Evolutionary conservation across 2,888 invertebrate species (phyloP).

Genomic region (Rugalucina vietnamica): DNA sequence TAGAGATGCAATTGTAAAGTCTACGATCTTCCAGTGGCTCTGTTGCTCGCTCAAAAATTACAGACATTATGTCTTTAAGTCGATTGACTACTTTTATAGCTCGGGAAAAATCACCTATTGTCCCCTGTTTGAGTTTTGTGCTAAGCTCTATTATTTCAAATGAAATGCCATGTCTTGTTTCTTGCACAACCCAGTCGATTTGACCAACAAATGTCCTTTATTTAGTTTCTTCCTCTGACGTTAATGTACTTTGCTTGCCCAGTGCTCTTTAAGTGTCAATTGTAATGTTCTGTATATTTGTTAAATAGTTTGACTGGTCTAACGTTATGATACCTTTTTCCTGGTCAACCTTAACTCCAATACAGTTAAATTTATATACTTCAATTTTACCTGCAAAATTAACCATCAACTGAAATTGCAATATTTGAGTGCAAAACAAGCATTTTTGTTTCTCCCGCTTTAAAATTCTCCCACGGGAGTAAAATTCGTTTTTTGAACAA

Average conservation of each 20-base stretch:
- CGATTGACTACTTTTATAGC: slow-evolving; percentile 20
- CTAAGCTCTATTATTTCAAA: slow-evolving; percentile 49
- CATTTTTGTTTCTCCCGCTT: too few species aligned
- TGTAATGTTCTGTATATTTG: background rate
- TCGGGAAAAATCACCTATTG: slow-evolving; percentile 21
- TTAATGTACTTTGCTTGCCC: background rate
- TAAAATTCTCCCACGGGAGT: too few species aligned
- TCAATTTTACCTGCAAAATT: slow-evolving; percentile 33
- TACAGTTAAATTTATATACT: background rate
- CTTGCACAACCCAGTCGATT: slow-evolving; percentile 48
- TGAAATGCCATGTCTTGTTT: slow-evolving; percentile 41
- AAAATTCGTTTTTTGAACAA: too few species aligned
- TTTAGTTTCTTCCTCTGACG: background rate
- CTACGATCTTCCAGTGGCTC: slow-evolving; percentile 36
- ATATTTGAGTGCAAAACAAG: too few species aligned
- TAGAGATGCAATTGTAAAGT: slow-evolving; percentile 52
- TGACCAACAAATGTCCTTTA: too few species aligned
- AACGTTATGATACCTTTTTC: background rate
- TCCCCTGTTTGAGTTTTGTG: slow-evolving; percentile 43
- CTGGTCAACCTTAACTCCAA: background rate
- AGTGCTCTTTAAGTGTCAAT: background rate
- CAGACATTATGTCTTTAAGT: slow-evolving; percentile 41
- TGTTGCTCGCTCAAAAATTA: slow-evolving; percentile 19
- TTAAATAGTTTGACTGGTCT: background rate
- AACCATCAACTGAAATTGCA: too few species aligned